Base-by-base conservation (phyloP, 2,888 invertebrate species). In the Acrobeloides nanus region DNA sequence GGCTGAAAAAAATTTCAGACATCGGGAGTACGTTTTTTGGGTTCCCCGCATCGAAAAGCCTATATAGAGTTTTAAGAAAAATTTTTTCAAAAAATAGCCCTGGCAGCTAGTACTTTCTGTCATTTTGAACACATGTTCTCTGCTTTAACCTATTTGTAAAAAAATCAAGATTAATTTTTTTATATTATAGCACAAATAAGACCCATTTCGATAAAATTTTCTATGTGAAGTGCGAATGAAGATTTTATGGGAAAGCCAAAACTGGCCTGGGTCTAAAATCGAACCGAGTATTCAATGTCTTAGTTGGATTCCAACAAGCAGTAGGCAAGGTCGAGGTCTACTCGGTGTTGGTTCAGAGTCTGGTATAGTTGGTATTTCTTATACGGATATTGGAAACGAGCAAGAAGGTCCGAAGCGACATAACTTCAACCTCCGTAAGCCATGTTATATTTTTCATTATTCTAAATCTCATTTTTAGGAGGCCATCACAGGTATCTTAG, bases 381-480 rank as follows among this genome's bases (percentile, higher is more conserved):
- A 59, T 24, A 73, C 69, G 1, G 62, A 65, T 27, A 44, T 52
- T n/a, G 32, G 41, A 2, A 24, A 6, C 53, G 25, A 52, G 17
- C n/a, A 8, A 23, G 15, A 41, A 10, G n/a, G 4, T 15, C 44
- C 27, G 10, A 4, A 26, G 4, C 51, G 71, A 8, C 62, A 66
- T 64, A 95, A 95, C 79, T 95, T 92, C 79, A 95, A 95, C 78
- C 81, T 95, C 53, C 82, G 95, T 56, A 93, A 93, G 38, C 95
- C 95, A 76, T 82, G 92, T 38, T 55, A 55, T 2, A 29, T 29
- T 29, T 29, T 29, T 15, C 12, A 15, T 12, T 15, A 12, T 29
- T 29, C n/a, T 29, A 15, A 29, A 12, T 29, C n/a, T 29, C 12
- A 29, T 12, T 15, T 29, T 15, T 15, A 29, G 15, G 12, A 12